phyloP scores from a whole-genome alignment of 1,140 invertebrate genomes.

The Cherax destructor region DNA sequence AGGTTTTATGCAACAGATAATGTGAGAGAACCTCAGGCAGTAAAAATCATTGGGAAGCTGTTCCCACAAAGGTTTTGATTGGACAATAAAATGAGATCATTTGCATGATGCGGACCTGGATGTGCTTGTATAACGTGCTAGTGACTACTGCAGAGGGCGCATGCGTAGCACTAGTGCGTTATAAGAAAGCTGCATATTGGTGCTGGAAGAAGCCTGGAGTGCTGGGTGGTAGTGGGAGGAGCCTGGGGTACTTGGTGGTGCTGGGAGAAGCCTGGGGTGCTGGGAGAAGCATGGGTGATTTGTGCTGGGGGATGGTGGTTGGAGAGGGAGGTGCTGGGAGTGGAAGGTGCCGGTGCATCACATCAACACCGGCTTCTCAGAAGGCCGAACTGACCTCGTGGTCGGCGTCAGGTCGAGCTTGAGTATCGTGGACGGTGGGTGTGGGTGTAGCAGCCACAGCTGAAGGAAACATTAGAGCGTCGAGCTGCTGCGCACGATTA shows the following conservation, averaged over 20 bases:
- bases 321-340: neutral
- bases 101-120: neutral
- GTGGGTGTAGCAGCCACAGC: conserved; percentile 3
- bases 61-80: no score
- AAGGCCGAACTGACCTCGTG: conserved; percentile 71
- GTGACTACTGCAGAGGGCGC: neutral
- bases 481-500: conserved; percentile 62
- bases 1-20: no score
- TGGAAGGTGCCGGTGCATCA: neutral
- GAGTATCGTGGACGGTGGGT: conserved; percentile 18
- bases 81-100: neutral
- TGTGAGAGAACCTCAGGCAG: no score
- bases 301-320: neutral
- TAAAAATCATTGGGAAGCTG: no score
- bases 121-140: neutral
- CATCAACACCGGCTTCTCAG: conserved; percentile 19
- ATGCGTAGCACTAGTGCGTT: neutral
- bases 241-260: neutral
- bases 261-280: neutral
- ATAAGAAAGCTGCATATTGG: neutral
- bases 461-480: conserved; percentile 68
- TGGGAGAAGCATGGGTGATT: neutral
- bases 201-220: neutral
- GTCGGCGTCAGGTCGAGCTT: conserved; percentile 41
- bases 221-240: neutral